Percentiles rank a stretch among this genome's conserved stretches.
Evolutionary conservation across 2,113 vertebrate species (phyloP).

Genomic region (Phyllopteryx taeniolatus): DNA sequence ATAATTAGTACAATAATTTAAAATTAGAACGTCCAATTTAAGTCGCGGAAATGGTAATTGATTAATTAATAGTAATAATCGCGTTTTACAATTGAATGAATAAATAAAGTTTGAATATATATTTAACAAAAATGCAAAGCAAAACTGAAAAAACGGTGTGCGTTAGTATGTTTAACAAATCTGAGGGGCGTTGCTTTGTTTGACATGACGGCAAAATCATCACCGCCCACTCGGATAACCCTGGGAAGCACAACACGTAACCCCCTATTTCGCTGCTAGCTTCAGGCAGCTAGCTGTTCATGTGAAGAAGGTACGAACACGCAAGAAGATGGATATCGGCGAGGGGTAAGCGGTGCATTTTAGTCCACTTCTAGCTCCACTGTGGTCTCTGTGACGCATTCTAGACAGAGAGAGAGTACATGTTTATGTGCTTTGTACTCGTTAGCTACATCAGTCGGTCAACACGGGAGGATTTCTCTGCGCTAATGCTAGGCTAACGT

Average conservation of each 20-base stretch:
- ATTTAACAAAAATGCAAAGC: too few species aligned
- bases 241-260: conserved; percentile 3
- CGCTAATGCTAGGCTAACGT: conserved; percentile 49
- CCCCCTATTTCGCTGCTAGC: conserved; percentile 21
- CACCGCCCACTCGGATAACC: conserved; percentile 36
- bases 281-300: conserved; percentile 17
- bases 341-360: conserved; percentile 46
- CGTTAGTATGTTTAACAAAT: background rate
- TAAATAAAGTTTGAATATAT: too few species aligned
- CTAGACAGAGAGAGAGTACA: background rate
- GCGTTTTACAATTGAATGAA: too few species aligned
- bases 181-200: background rate
- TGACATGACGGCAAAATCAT: conserved; percentile 2
- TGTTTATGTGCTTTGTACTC: background rate
- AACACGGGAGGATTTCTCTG: background rate
- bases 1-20: too few species aligned
- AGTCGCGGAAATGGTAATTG: too few species aligned
- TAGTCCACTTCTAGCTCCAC: accelerated
- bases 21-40: too few species aligned
- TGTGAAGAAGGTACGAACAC: background rate
- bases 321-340: conserved; percentile 48
- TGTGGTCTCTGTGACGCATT: background rate
- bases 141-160: background rate
- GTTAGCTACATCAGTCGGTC: background rate
- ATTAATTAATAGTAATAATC: too few species aligned